Evolutionary conservation across 2,888 invertebrate genomes (phyloP), one percentile per base, ranked within the genome.

Genomic region (Iphiclides podalirius): DNA sequence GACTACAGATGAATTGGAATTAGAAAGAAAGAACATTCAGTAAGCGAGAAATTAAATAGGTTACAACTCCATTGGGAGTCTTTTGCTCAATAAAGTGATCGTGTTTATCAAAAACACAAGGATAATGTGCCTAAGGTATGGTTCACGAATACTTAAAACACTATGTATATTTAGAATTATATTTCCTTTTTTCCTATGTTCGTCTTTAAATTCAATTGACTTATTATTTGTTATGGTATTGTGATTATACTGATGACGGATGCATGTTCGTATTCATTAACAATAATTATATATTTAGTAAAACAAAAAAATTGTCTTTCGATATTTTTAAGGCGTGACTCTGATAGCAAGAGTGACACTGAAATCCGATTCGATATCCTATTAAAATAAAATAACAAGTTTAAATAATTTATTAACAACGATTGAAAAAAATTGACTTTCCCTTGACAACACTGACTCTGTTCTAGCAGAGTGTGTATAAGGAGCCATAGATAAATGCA

Each of bases 401-500:
- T 54, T 56, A 58, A 57, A 60, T 54, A 60, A 57, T 59, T 59
- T 63, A 64, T 66, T 70, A 67, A 67, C 60, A 67, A 67, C 60
- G 61, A 66, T 66, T 70, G 63, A 69, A 67, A 64, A 66, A 67
- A 61, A 63, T 60, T 58, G 52, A 69, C 70, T 67, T 70, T 70
- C 60, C 63, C 53, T 49, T 43, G 20, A 3, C 6, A 59, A 59
- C 55, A 55, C 55, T 59, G 61, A 58, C 72, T 78, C 77, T 77
- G 72, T 51, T 57, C 55, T 43, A 47, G 67, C 75, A 80, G 79
- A 79, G 72, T 52, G 58, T 61, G 53, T 50, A 52, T 52, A 61
- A 72, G 70, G 72, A 70, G 72, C 64, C 66, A 52, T 57, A 71
- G 70, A 75, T 86, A 87, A 87, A 86, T 85, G 85, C 86, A 83